A percentile compares a stretch with the other conserved stretches of the same genome.
phyloP scores from a whole-genome alignment of 92 coral and sea anemone genomes.

The Actinostola sp. region DNA sequence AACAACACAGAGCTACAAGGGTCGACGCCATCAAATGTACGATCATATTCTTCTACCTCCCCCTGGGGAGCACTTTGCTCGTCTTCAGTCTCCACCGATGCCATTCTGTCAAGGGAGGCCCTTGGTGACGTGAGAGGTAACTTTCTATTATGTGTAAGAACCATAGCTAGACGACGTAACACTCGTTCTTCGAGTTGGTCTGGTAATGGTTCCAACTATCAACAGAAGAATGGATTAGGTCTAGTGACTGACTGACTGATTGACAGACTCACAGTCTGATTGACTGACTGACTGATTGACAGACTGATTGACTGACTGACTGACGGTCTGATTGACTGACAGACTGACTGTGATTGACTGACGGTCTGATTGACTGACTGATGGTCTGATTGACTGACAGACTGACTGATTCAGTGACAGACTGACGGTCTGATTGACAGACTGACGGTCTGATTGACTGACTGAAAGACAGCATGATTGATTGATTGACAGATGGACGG shows the following conservation, averaged over 20 bases:
- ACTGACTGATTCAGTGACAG: background rate
- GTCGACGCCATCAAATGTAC: slow-evolving; percentile 1
- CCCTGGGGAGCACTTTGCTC: slow-evolving; percentile 17
- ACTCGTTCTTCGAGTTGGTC: slow-evolving; percentile 77
- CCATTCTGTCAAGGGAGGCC: slow-evolving; percentile 50
- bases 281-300: background rate
- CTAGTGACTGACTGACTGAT: too few species aligned
- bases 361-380: background rate
- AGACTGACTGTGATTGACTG: background rate
- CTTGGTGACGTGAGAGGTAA: slow-evolving; percentile 65
- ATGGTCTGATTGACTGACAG: background rate
- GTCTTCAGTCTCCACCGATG: slow-evolving; percentile 16
- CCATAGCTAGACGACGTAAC: slow-evolving; percentile 70
- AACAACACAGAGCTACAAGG: slow-evolving; percentile 6
- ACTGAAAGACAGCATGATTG: background rate
- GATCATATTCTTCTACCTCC: slow-evolving; percentile 27
- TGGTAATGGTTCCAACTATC: slow-evolving; percentile 72
- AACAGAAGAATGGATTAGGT: background rate
- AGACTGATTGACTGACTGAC: background rate
- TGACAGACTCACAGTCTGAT: background rate
- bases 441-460: background rate
- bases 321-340: background rate
- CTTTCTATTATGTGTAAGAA: slow-evolving; percentile 72
- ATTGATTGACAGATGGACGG: background rate
- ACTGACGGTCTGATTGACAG: background rate